These are phyloP conservation scores for Hydractinia symbiolongicarpus DNA, from an alignment of 30 jellyfish, hydroid and myxozoan species.

Conservation along the genomic window DNA sequence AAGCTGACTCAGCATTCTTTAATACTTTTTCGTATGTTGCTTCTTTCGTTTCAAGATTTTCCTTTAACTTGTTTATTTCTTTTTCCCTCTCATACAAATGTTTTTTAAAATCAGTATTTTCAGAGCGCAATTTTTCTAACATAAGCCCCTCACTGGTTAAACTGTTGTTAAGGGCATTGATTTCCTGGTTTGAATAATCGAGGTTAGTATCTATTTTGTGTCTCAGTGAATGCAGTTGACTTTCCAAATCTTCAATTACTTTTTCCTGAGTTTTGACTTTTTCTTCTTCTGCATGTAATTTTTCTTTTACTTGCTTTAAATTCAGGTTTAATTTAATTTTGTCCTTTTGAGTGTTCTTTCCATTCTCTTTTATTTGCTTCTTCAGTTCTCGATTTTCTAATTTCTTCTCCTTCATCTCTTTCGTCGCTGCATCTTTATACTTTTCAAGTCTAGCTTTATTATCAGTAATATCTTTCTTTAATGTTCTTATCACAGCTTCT, in stretches of 20 bases:
- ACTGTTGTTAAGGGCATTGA: not conserved
- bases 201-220: conserved; percentile 2
- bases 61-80: conserved; percentile 12
- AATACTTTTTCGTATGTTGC: conserved; percentile 14
- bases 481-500: conserved; percentile 19
- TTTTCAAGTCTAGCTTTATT: conserved; percentile 1
- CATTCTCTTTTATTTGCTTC: conserved; percentile 26
- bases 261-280: not conserved
- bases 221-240: not conserved
- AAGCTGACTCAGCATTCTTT: conserved; percentile 26
- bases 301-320: not conserved
- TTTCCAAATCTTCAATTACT: not conserved
- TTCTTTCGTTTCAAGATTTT: conserved; percentile 25
- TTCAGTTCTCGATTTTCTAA: not conserved
- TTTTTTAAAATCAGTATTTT: conserved; percentile 32
- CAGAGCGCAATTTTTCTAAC: conserved; percentile 8
- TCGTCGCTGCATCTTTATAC: conserved; percentile 7
- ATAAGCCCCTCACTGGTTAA: conserved; percentile 4
- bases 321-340: not conserved
- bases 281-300: not conserved
- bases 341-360: not conserved
- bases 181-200: not conserved
- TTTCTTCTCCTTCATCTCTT: conserved; percentile 20
- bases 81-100: conserved; percentile 31
- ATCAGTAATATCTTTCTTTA: conserved; percentile 21